These are phyloP conservation scores for Elaphurus davidianus DNA, from an alignment of 2,113 vertebrate genomes.

Conservation along the genomic window DNA sequence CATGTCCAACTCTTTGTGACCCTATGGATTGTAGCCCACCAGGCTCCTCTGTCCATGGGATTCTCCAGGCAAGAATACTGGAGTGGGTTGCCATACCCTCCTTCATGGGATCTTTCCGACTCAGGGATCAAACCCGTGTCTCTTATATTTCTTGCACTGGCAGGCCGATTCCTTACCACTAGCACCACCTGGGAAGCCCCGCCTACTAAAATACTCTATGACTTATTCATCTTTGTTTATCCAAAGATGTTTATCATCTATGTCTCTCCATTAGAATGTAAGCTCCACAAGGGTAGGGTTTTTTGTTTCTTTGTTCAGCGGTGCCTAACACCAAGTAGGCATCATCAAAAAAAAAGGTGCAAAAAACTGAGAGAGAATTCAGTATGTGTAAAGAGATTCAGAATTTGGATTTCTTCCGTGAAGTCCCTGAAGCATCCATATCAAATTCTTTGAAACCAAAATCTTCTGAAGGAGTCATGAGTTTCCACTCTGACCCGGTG, in stretches of 20 bases:
- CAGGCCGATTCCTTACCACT: background rate
- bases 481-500: background rate
- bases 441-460: background rate
- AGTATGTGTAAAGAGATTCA: background rate
- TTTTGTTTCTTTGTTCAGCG: background rate
- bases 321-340: background rate
- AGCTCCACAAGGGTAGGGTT: accelerated
- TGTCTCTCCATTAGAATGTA: background rate
- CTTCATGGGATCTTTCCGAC: background rate
- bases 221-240: background rate
- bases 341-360: background rate
- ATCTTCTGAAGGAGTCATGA: background rate
- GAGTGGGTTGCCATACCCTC: background rate
- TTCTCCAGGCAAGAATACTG: background rate
- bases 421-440: background rate
- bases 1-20: background rate
- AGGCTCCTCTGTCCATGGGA: background rate
- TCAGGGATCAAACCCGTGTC: background rate
- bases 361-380: background rate
- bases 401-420: background rate
- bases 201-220: background rate
- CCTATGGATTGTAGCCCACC: background rate
- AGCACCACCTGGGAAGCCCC: background rate
- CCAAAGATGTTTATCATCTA: background rate
- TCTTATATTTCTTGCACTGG: background rate